Evolutionary conservation across 2,888 invertebrate species (phyloP).

Genomic region (Rhaphigaster nebulosa): DNA sequence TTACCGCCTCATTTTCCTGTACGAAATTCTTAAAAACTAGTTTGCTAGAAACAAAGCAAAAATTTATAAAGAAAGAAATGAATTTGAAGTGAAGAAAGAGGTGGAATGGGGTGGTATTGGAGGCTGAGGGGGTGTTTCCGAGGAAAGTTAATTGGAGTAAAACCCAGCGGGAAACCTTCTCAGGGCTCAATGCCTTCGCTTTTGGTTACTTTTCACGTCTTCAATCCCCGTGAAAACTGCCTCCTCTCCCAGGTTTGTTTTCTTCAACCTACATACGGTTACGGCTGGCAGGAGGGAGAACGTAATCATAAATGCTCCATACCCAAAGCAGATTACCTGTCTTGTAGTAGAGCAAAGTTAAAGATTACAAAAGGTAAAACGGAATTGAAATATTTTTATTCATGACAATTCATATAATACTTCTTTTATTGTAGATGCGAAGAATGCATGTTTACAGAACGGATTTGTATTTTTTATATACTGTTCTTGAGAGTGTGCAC

Average conservation of each 20-base stretch:
- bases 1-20: too few species aligned
- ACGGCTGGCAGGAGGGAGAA: neutral
- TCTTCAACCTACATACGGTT: neutral
- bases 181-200: constrained; percentile 43
- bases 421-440: too few species aligned
- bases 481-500: too few species aligned
- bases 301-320: neutral
- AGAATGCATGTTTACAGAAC: too few species aligned
- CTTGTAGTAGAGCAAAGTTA: neutral
- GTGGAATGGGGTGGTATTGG: constrained; percentile 27
- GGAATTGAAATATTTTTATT: neutral
- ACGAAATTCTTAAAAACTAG: too few species aligned
- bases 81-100: neutral
- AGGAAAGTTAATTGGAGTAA: constrained; percentile 49
- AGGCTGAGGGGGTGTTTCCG: constrained; percentile 21
- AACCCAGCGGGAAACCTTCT: constrained; percentile 10
- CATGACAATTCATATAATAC: neutral
- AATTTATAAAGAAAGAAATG: neutral
- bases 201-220: constrained; percentile 48
- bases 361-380: neutral
- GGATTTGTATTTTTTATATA: too few species aligned
- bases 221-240: constrained; percentile 42
- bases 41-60: neutral
- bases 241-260: neutral
- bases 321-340: neutral